phyloP scores from a whole-genome alignment of 1,140 invertebrate genomes.

The Zaprionus nigranus region DNA sequence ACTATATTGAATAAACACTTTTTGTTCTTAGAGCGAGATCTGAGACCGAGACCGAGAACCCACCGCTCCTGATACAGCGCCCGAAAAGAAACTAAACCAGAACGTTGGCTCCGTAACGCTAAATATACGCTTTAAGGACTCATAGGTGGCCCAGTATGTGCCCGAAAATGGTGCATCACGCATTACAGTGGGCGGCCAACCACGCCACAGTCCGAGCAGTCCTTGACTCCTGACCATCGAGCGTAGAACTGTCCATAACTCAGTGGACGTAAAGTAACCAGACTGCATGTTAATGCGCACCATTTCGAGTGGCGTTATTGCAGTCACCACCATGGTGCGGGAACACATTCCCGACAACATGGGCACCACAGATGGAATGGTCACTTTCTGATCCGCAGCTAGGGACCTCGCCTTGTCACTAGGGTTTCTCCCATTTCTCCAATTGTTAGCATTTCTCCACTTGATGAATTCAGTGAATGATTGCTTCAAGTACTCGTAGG shows the following conservation, averaged over 20 bases:
- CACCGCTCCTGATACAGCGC: constrained; percentile 94
- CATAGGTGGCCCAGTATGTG: constrained; percentile 97
- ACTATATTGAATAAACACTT: not conserved
- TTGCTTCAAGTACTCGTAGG: constrained; percentile 95
- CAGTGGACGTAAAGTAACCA: constrained; percentile 92
- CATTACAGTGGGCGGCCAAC: constrained; percentile 94
- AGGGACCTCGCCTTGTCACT: not conserved
- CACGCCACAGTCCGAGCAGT: constrained; percentile 93
- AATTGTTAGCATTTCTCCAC: not conserved
- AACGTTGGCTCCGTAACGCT: constrained; percentile 89
- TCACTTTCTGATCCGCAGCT: not conserved
- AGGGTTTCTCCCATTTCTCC: not conserved
- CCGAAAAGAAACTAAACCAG: constrained; percentile 92
- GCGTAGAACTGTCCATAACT: constrained; percentile 85
- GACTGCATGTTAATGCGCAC: constrained; percentile 99
- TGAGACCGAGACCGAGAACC: constrained; percentile 84
- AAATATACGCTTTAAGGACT: constrained; percentile 91
- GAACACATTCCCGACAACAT: constrained; percentile 92
- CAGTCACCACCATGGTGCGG: constrained; percentile 91
- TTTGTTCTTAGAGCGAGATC: not conserved
- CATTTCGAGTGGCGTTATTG: constrained; percentile 97
- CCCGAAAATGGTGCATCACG: constrained; percentile 99
- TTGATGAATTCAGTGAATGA: constrained; percentile 86
- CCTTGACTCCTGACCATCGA: constrained; percentile 90
- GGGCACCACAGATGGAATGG: constrained; percentile 89